Evolutionary conservation across 2,888 invertebrate species (phyloP), one percentile per base, ranked within the genome.

Genomic region (Ectemnius continuus): DNA sequence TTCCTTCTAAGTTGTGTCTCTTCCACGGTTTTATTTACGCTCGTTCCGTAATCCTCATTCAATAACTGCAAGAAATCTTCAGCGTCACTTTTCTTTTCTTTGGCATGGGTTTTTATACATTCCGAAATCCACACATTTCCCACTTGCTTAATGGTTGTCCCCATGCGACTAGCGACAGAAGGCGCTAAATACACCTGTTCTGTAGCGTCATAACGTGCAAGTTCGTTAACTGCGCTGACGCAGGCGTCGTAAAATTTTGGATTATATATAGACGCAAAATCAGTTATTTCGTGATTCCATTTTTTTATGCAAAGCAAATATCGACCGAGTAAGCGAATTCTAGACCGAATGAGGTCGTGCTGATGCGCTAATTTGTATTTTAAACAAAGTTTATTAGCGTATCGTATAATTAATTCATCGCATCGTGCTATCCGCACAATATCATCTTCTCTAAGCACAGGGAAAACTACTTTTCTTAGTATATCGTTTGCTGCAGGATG

Each of bases 381-480:
- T n/a, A 47, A 11, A 18, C 63, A 64, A 57, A 63, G 59, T 60
- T 59, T 70, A 63, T 70, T 64, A 47, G 47, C 63, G 13, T 64
- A 16, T 20, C 23, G 18, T 16, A 64, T 70, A 14, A 64, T 48
- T 36, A 70, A 48, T 48, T 59, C 47, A 59, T 59, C 69, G 47
- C 62, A 70, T 8, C 59, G 61, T 36, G 61, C 48, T 23, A 18
- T 4, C 48, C 63, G 45, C 4, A 59, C 61, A n/a, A 70, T 45
- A 47, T n/a, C 59, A n/a, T 70, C 64, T 8, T 64, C 69, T 28
- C 18, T 62, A 45, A 61, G 52, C 1, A 26, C 18, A 52, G 59
- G 68, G 3, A 47, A 47, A 45, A 58, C 14, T n/a, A 13, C n/a
- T 13, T 59, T 59, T 13, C 59, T 23, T 6, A 59, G 5, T 36